Conservation (phyloP, 1,140 invertebrate genomes). For the Danaus melanippus region DNA sequence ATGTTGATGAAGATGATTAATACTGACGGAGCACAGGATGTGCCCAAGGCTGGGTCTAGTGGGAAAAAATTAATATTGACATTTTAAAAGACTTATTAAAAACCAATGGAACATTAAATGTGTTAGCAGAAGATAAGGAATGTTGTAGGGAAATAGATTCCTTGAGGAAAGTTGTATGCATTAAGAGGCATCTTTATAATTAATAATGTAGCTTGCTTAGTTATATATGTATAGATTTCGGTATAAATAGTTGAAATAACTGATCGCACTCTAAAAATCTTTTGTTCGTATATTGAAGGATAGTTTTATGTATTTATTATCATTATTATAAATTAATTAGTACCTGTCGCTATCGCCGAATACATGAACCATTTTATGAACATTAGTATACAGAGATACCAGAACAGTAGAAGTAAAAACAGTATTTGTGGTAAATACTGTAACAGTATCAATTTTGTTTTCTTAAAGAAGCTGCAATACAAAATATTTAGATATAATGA, state of each 20-base stretch:
- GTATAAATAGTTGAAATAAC: too few species aligned
- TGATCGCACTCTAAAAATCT: too few species aligned
- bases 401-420: conserved; percentile 88
- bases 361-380: conserved; percentile 90
- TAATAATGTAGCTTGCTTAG: too few species aligned
- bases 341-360: conserved; percentile 75
- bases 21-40: conserved; percentile 87
- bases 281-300: too few species aligned
- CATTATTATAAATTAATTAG: neutral
- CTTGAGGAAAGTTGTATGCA: too few species aligned
- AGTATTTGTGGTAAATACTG: conserved; percentile 92
- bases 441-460: conserved; percentile 81
- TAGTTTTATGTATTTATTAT: too few species aligned
- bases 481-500: neutral
- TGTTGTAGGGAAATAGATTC: too few species aligned
- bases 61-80: neutral
- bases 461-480: conserved; percentile 79
- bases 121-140: too few species aligned
- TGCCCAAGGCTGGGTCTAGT: conserved; percentile 53
- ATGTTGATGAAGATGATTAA: conserved; percentile 95
- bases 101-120: too few species aligned
- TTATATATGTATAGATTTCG: too few species aligned
- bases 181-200: too few species aligned
- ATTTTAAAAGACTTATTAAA: neutral
- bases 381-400: conserved; percentile 88